Conservation (phyloP, 2,888 invertebrate species). For the Arge pagana region DNA sequence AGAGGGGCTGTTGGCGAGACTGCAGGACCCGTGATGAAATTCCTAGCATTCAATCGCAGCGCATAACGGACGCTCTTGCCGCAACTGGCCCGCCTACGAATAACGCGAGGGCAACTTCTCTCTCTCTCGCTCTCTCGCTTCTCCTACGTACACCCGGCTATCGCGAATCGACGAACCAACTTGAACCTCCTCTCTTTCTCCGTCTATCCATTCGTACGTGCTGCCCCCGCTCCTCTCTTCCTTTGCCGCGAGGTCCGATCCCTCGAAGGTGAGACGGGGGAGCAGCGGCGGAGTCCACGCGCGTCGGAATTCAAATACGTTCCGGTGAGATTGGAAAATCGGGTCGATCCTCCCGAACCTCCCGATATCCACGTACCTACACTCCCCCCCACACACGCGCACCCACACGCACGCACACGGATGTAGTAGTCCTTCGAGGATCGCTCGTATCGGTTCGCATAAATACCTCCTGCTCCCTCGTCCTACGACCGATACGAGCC, state of each 20-base stretch:
- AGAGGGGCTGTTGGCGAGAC: slow-evolving; percentile 58
- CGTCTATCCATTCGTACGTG: neutral
- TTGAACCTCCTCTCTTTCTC: neutral
- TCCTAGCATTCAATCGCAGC: slow-evolving; percentile 58
- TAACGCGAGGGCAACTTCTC: slow-evolving; percentile 23
- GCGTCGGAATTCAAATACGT: slow-evolving; percentile 51
- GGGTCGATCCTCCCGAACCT: slow-evolving; percentile 42
- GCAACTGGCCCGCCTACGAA: slow-evolving; percentile 39
- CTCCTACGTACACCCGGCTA: slow-evolving; percentile 37
- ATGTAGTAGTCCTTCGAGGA: slow-evolving; percentile 25
- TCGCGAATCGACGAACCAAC: too few species aligned
- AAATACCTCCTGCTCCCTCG: slow-evolving; percentile 23
- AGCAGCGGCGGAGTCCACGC: slow-evolving; percentile 14
- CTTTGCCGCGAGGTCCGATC: neutral
- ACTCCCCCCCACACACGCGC: slow-evolving; percentile 6
- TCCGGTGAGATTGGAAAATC: slow-evolving; percentile 53
- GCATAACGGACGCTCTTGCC: slow-evolving; percentile 46
- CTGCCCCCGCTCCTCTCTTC: slow-evolving; percentile 2
- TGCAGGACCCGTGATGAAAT: slow-evolving; percentile 58
- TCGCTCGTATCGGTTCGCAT: slow-evolving; percentile 25
- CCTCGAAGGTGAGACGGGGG: neutral
- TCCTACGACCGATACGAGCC: slow-evolving; percentile 26
- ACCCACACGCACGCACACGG: neutral
- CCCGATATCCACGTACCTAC: slow-evolving; percentile 19
- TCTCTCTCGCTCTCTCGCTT: slow-evolving; percentile 51